Conservation (phyloP, 2,888 invertebrate genomes). For the Lasius platythorax region DNA sequence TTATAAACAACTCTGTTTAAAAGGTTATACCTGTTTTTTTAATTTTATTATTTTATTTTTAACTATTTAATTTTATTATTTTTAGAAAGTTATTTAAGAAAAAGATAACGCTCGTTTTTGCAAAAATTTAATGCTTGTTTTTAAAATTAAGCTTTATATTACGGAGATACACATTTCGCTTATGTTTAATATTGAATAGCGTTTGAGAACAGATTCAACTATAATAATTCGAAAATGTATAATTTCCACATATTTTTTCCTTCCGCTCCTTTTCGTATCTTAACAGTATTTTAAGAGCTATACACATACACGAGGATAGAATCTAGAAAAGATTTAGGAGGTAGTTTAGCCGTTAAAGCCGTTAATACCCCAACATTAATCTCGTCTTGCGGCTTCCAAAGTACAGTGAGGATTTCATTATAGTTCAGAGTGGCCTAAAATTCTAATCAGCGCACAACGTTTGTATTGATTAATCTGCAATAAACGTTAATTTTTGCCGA, state of each 20-base stretch:
- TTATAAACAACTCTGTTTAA: neutral
- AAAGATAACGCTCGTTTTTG: neutral
- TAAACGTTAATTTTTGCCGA: neutral
- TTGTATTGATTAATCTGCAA: constrained; percentile 64
- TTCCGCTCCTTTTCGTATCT: neutral
- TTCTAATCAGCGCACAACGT: constrained; percentile 55
- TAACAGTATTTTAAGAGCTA: constrained; percentile 42
- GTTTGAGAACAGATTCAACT: neutral
- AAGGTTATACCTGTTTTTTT: neutral
- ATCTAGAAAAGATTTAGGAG: constrained; percentile 48
- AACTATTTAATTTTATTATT: neutral
- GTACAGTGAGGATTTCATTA: constrained; percentile 62
- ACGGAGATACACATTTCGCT: neutral
- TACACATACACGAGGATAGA: constrained; percentile 15
- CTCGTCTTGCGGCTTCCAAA: constrained; percentile 56
- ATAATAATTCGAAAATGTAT: constrained; percentile 16
- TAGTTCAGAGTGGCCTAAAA: constrained; percentile 57
- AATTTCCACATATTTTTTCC: neutral
- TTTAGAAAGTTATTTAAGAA: too few relatives aligned
- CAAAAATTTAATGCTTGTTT: neutral
- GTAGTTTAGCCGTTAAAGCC: constrained; percentile 49
- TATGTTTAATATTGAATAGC: neutral
- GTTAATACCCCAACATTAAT: constrained; percentile 67
- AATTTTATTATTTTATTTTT: neutral
- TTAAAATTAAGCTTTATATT: neutral